Evolutionary conservation across 2,113 vertebrate genomes (phyloP).

Genomic region (Apus apus): DNA sequence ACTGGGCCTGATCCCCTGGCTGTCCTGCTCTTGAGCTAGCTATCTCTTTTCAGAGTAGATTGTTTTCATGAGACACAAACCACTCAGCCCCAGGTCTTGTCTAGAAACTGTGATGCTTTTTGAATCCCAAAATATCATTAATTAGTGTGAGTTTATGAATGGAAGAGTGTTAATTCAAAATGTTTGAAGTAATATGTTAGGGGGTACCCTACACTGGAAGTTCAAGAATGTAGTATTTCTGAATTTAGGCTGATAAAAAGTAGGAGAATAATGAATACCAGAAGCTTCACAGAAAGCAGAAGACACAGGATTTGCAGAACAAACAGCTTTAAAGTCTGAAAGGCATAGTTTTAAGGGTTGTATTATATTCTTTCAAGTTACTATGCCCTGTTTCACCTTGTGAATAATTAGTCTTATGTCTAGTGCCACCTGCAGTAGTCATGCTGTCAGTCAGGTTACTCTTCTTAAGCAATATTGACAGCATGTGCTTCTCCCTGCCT

Average conservation of each 20-base stretch:
- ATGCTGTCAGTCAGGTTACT: neutral
- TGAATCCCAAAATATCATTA: neutral
- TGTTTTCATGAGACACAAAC: neutral
- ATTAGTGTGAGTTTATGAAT: neutral
- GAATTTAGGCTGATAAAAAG: neutral
- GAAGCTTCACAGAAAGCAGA: neutral
- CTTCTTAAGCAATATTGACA: neutral
- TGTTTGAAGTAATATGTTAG: neutral
- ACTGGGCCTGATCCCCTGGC: too few species aligned
- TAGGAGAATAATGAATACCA: neutral
- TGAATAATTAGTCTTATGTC: neutral
- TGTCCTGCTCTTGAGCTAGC: neutral
- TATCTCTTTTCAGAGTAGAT: neutral
- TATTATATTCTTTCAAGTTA: neutral
- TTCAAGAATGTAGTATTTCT: neutral
- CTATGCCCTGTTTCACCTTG: neutral
- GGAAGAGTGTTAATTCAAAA: neutral
- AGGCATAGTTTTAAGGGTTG: neutral
- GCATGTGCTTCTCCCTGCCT: neutral
- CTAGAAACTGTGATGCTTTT: neutral
- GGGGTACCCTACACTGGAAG: neutral
- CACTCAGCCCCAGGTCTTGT: neutral
- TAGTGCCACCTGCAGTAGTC: neutral
- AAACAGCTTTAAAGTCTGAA: neutral
- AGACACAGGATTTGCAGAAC: neutral